Conservation (phyloP, 2,113 vertebrate genomes). For the Microcebus jonahi region DNA sequence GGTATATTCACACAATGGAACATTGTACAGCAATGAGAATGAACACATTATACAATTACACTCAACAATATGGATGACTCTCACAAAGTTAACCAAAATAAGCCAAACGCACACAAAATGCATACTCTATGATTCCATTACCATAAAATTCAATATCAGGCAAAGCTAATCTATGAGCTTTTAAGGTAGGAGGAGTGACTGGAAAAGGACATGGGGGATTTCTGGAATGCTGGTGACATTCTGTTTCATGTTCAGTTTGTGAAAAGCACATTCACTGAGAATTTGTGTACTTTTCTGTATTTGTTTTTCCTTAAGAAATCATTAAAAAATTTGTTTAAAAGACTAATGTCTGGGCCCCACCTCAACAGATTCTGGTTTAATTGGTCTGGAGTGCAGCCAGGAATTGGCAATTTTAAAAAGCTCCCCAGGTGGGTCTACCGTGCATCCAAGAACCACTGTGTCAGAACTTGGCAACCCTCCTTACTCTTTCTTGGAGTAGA, state of each 20-base stretch:
- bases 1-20: background rate
- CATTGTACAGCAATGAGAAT: background rate
- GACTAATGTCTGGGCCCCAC: background rate
- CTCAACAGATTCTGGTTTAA: background rate
- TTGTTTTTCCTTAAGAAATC: background rate
- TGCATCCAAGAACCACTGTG: slow-evolving; percentile 38
- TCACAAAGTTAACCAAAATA: background rate
- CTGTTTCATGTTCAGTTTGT: background rate
- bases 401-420: background rate
- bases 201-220: background rate
- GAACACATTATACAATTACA: background rate
- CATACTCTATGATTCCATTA: background rate
- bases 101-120: background rate
- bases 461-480: slow-evolving; percentile 33
- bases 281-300: background rate
- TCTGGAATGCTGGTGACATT: background rate
- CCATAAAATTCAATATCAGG: slow-evolving; percentile 29
- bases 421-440: slow-evolving; percentile 4
- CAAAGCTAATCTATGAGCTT: background rate
- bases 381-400: slow-evolving; percentile 1
- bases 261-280: background rate
- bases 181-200: background rate
- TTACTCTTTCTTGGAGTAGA: slow-evolving; percentile 55
- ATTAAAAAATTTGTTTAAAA: background rate
- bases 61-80: background rate